A percentile compares a stretch with the other conserved stretches of the same genome.
These are phyloP conservation scores for Scrobipalpa atriplicella DNA, from an alignment of 2,888 invertebrate genomes.

Conservation along the genomic window DNA sequence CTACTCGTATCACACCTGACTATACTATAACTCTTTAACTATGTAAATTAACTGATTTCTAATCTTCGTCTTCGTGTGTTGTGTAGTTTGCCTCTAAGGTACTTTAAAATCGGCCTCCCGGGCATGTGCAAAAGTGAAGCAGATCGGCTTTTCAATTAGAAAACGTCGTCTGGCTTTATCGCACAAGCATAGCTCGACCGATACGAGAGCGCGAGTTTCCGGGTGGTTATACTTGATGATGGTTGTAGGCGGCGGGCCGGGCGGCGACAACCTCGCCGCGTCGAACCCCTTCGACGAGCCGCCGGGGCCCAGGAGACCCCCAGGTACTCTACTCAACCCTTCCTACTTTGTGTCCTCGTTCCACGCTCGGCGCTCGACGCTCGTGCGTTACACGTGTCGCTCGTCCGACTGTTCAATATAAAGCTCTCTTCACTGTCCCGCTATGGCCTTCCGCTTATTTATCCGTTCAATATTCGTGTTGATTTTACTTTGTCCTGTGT, in stretches of 20 bases:
- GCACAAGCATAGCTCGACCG: conserved; percentile 4
- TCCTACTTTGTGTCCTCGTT: background rate
- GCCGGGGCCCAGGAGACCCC: conserved; percentile 80
- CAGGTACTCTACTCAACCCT: conserved; percentile 65
- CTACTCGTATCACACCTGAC: conserved; percentile 9
- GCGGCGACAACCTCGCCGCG: conserved; percentile 90
- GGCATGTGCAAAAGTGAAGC: conserved; percentile 16
- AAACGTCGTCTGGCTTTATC: conserved; percentile 19
- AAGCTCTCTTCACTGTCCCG: background rate
- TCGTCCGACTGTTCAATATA: conserved; percentile 4
- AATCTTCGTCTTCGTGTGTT: conserved; percentile 1
- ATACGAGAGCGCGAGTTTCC: background rate
- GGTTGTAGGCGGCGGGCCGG: conserved; percentile 80
- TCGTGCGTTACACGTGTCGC: conserved; percentile 4
- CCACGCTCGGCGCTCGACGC: conserved; percentile 4
- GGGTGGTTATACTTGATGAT: conserved; percentile 28
- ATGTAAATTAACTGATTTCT: background rate
- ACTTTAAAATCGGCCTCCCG: conserved; percentile 19
- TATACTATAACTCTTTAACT: conserved; percentile 8
- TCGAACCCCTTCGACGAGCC: conserved; percentile 94
- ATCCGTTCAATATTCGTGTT: conserved; percentile 23
- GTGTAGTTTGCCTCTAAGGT: conserved; percentile 22
- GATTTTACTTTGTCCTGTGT: conserved; percentile 7
- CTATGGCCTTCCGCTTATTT: conserved; percentile 14
- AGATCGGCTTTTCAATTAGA: conserved; percentile 16